phyloP scores from a whole-genome alignment of 2,888 invertebrate genomes.

The Synanthedon vespiformis region DNA sequence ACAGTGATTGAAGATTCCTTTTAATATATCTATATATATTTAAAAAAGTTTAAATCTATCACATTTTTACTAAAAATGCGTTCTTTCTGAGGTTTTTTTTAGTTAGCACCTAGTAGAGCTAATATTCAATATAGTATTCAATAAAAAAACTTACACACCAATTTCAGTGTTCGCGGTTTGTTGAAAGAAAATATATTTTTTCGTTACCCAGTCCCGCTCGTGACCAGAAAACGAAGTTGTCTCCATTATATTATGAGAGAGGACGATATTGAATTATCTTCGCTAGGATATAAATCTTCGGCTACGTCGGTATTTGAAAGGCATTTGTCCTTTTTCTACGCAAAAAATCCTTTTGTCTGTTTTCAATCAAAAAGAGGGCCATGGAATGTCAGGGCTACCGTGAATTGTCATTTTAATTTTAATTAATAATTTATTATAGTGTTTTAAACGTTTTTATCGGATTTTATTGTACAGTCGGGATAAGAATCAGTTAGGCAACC shows the following conservation, averaged over 20 bases:
- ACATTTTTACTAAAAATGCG: no score
- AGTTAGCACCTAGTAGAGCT: no score
- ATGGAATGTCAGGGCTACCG: not conserved
- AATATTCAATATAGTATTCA: not conserved
- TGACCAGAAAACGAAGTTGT: constrained; percentile 25
- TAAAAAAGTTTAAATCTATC: no score
- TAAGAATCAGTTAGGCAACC: no score
- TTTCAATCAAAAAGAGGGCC: constrained; percentile 39
- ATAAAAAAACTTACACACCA: constrained; percentile 1
- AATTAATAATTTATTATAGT: not conserved
- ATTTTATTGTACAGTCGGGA: no score
- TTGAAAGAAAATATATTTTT: constrained; percentile 8
- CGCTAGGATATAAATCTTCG: constrained; percentile 36
- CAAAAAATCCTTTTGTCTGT: constrained; percentile 48
- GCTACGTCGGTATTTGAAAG: constrained; percentile 35
- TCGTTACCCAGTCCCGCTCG: constrained; percentile 8
- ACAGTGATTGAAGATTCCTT: no score
- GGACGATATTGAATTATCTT: constrained; percentile 47
- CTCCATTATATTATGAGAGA: constrained; percentile 37
- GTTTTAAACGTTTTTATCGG: not conserved
- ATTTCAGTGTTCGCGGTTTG: constrained; percentile 8
- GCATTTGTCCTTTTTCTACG: constrained; percentile 43
- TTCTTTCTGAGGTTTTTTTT: no score
- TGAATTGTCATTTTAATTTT: not conserved
- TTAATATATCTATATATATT: no score